Conservation (phyloP, 2,113 vertebrate genomes). For the Chlorodrepanis virens region DNA sequence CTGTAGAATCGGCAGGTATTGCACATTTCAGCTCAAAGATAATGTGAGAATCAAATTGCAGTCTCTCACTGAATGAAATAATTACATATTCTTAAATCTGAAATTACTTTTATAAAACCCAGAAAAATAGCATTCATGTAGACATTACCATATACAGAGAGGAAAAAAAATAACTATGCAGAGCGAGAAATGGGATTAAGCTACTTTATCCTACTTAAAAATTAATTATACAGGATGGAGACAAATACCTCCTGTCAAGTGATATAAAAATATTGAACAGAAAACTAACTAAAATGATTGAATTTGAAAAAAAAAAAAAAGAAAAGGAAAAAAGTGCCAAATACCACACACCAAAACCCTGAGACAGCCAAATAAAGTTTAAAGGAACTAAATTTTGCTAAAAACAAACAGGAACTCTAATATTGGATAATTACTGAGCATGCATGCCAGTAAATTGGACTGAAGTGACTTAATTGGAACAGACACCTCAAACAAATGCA, state of each 20-base stretch:
- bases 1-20: neutral
- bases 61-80: neutral
- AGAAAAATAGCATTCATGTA: neutral
- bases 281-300: neutral
- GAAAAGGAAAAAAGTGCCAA: neutral
- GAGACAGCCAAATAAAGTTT: neutral
- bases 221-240: neutral
- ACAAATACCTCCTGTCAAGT: neutral
- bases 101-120: neutral
- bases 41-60: neutral
- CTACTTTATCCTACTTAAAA: neutral
- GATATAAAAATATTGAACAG: neutral
- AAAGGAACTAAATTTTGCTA: neutral
- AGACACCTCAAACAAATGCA: neutral
- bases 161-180: fast-evolving
- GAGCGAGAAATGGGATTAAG: neutral
- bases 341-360: neutral
- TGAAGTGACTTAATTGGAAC: neutral
- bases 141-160: neutral
- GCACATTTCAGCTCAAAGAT: neutral
- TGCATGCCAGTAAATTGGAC: neutral
- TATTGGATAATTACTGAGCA: neutral
- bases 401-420: neutral
- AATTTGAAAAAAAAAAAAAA: neutral
- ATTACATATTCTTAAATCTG: neutral